Base-by-base conservation (phyloP, 2,888 invertebrate genomes). In the Leptopilina drosophilae region DNA sequence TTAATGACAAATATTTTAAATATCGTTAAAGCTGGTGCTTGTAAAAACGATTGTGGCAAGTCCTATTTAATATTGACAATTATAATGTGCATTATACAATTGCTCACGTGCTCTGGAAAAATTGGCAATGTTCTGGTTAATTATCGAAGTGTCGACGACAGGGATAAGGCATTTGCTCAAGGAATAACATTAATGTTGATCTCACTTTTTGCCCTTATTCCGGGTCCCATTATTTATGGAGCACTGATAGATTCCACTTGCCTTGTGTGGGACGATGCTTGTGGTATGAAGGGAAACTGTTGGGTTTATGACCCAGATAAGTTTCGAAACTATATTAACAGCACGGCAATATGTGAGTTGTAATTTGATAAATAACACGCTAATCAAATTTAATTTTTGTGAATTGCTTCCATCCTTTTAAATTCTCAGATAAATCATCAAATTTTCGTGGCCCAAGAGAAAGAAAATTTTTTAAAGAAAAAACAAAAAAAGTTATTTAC, bases 171-270 rank as follows among this genome's bases (percentile, higher is more conserved):
- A 11, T 93, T 95, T 85, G 94, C 95, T 0, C 94, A 95, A 88
- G 95, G 95, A 1, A 90, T 95, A 42, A 92, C 94, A 0, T 91
- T 95, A 0, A 94, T 94, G 91, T 90, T 94, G 87, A 90, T 95
- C 69, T 95, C 95, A 75, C 85, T 95, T 40, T 93, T 95, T 84
- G 94, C 94, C 1, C 92, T 95, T 80, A 95, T 95, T 81, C 96
- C 96, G 0, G 95, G 95, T 6, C 95, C 96, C 0, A 94, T 96
- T 78, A 91, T 95, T 66, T 94, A 93, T 83, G 96, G 96, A 0
- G 93, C 94, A 14, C 93, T 95, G 73, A 95, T 93, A 87, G 95
- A 95, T 88, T 93, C 93, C 12, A 93, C 95, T 0, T 95, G 95
- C 83, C 87, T 95, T 59, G 93, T 95, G 33, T 95, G 95, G 95